Base-by-base conservation (phyloP, 2,797 vertebrate species). In the Threskiornis aethiopicus region DNA sequence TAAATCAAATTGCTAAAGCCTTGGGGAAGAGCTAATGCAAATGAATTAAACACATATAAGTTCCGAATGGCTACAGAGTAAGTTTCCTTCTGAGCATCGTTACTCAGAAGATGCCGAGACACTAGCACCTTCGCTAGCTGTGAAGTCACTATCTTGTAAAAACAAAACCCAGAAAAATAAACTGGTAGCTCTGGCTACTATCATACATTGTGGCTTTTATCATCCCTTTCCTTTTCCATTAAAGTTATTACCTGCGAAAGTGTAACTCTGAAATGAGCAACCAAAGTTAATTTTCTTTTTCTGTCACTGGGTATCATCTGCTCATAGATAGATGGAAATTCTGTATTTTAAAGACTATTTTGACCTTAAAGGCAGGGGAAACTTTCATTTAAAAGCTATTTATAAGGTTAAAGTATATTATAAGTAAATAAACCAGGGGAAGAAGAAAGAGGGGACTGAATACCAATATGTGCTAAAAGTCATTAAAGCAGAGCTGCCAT, bases 1-100 rank as follows among this genome's bases (percentile, higher is more conserved):
- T 57, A 93, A 96, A 96, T 95, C 89, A 88, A 90, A 89, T 81
- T 65, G 76, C 57, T 13, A 3, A 67, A 73, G 91, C 96, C 94
- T 89, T 52, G 54, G 84, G 94, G 89, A 77, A 94, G 87, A 91
- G 64, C 51, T 44, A 37, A 90, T 93, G 90, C 86, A 94, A 90
- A 89, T 93, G 77, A 94, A 59, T 57, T 62, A 64, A 44, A 57
- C 2, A 18, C 57, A 1, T 25, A 6, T 2, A 42, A 57, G 61
- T 49, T 39, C 5, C 64, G 39, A 90, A 72, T 11, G 64, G 21
- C 62, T 58, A 46, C 19, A 1, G 61, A 91, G 37, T 24, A 41
- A 31, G 54, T 37, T 92, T 80, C 16, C 20, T 71, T 41, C 29
- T 10, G 69, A 24, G 37, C 57, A 51, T 71, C 18, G 0, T 35